Evolutionary conservation across 2,113 vertebrate species (phyloP), one percentile per base, ranked within the genome.

Genomic region (Porphyrio hochstetteri): DNA sequence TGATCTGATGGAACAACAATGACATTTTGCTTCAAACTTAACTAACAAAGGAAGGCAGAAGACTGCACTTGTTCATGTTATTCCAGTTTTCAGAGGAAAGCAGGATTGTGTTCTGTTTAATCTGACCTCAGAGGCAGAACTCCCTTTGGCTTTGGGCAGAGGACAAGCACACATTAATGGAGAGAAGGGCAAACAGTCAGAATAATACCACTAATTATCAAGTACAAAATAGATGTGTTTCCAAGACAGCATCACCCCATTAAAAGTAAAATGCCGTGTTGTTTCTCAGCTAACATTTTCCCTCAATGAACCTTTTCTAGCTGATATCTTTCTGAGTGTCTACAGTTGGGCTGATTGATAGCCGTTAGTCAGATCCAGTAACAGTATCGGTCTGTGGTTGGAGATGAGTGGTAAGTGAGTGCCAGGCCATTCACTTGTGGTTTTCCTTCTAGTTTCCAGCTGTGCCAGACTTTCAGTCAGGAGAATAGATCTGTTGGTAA

Each of bases 281-380:
- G 85, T 2, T 23, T 68, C 85, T 95, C 65, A 92, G 82, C 67
- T 91, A 80, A 40, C 42, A 16, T 95, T 94, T 96, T 96, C 92
- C 90, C 80, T 79, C 88, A 72, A n/a, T n/a, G n/a, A 65, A 84
- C 59, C 84, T 92, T 84, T 87, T 52, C 82, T 82, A 87, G 78
- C 88, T 86, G 84, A 35, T 95, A 64, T 80, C 86, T 93, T 88
- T 95, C 92, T 94, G 90, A 95, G 96, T 67, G 88, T 93, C 92
- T 97, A 94, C 98, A 97, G 97, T 96, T 98, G 96, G 95, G 95
- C 93, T 97, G 98, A 97, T 96, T 96, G 97, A 98, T 97, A 97
- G 98, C 98, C 98, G 98, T 98, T 98, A 98, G 98, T 97, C 97
- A 98, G 95, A 98, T 97, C 95, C 98, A 98, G 97, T 95, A 98